phyloP scores from a whole-genome alignment of 2,113 vertebrate species.

The Aptenodytes forsteri region DNA sequence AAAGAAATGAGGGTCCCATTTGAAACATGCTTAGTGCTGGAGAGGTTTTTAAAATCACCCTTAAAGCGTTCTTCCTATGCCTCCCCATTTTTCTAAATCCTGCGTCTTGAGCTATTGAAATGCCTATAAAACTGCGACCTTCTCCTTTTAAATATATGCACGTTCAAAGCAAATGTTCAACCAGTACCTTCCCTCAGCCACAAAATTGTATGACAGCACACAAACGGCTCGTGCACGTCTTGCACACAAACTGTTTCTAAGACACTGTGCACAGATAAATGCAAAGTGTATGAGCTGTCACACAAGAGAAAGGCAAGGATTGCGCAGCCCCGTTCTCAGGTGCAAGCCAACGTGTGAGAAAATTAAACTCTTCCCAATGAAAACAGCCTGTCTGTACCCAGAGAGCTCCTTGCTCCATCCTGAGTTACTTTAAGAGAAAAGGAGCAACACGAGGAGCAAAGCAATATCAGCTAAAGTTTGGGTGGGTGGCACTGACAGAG shows the following conservation, averaged over 20 bases:
- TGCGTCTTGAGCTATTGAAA: background rate
- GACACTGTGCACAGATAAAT: background rate
- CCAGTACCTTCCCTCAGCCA: background rate
- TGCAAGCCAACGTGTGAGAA: background rate
- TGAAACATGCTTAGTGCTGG: background rate
- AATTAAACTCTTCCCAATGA: background rate
- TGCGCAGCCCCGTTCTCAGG: background rate
- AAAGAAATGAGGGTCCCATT: background rate
- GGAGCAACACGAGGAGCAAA: background rate
- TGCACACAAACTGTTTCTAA: background rate
- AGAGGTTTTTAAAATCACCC: background rate
- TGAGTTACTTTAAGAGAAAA: background rate
- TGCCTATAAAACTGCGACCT: background rate
- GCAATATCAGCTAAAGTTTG: background rate
- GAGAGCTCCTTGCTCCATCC: background rate
- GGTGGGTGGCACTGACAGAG: background rate
- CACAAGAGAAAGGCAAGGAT: background rate
- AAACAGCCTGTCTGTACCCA: background rate
- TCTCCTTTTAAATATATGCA: background rate
- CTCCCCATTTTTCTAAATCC: background rate
- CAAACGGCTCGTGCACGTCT: background rate
- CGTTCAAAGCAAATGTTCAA: background rate
- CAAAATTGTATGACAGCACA: background rate
- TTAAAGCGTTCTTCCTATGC: background rate
- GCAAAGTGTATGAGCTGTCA: background rate